Percentiles rank a stretch among this genome's conserved stretches.
These are phyloP conservation scores for Dermolepida albohirtum DNA, from an alignment of 2,888 invertebrate genomes.

Conservation along the genomic window DNA sequence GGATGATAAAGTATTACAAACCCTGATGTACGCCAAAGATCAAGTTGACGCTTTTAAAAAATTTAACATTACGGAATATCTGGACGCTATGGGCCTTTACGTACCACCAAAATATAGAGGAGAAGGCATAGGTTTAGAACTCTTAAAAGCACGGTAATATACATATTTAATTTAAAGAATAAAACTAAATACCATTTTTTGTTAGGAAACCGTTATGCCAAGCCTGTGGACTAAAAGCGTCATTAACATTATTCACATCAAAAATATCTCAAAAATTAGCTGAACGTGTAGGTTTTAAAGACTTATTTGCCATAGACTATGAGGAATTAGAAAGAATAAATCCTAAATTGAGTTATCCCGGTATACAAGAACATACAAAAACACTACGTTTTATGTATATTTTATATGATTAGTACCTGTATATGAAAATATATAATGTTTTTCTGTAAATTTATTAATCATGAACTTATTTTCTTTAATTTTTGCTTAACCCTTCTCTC, in stretches of 20 bases:
- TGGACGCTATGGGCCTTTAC: conserved; percentile 58
- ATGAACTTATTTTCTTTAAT: no score
- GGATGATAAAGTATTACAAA: conserved; percentile 37
- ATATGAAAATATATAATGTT: background rate
- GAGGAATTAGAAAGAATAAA: conserved; percentile 63
- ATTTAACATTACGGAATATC: conserved; percentile 53
- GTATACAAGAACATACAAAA: conserved; percentile 48
- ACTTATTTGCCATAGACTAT: conserved; percentile 65
- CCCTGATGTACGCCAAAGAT: conserved; percentile 42
- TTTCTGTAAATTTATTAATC: no score
- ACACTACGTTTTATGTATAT: conserved; percentile 39
- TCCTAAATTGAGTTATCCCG: conserved; percentile 46
- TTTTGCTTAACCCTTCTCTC: no score
- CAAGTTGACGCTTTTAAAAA: conserved; percentile 51
- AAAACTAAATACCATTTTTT: background rate
- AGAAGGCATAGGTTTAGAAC: conserved; percentile 52
- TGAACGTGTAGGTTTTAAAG: conserved; percentile 66
- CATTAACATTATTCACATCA: conserved; percentile 69
- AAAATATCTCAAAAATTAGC: conserved; percentile 68
- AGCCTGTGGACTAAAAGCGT: conserved; percentile 65
- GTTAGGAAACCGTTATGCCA: conserved; percentile 67
- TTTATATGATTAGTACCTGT: conserved; percentile 20
- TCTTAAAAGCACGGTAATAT: conserved; percentile 51
- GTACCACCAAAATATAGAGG: conserved; percentile 58
- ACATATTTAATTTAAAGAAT: background rate